Conservation (phyloP, 2,888 invertebrate genomes). For the Drosophila mettleri region DNA sequence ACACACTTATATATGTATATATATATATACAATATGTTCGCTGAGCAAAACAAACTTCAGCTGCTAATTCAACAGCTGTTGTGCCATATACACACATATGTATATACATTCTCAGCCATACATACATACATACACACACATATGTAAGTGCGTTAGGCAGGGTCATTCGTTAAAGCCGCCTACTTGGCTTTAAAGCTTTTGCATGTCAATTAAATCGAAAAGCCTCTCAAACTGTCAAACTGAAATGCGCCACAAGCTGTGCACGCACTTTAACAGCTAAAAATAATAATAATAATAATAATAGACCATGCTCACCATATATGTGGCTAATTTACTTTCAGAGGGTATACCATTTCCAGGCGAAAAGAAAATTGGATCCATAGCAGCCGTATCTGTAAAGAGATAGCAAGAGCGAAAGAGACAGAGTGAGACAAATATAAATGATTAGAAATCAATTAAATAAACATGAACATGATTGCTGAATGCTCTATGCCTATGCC, state of each 20-base stretch:
- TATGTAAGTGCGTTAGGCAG: slow-evolving; percentile 9
- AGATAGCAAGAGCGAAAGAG: slow-evolving; percentile 18
- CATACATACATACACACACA: neutral
- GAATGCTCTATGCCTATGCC: neutral
- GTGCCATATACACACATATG: slow-evolving; percentile 4
- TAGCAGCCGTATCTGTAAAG: slow-evolving; percentile 85
- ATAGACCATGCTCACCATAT: slow-evolving; percentile 88
- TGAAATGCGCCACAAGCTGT: slow-evolving; percentile 19
- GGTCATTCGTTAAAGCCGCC: slow-evolving; percentile 22
- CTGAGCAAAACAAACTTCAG: slow-evolving; percentile 51
- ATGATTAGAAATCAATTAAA: slow-evolving; percentile 78
- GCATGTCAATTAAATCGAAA: slow-evolving; percentile 7
- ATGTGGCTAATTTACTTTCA: slow-evolving; percentile 93
- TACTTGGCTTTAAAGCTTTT: slow-evolving; percentile 15
- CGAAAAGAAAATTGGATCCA: slow-evolving; percentile 92
- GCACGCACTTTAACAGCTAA: neutral
- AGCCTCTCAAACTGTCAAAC: slow-evolving; percentile 28
- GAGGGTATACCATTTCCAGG: slow-evolving; percentile 91
- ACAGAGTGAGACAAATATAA: slow-evolving; percentile 38
- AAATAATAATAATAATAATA: slow-evolving; percentile 2
- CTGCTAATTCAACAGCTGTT: slow-evolving; percentile 38
- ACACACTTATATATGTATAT: too few relatives aligned
- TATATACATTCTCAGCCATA: neutral
- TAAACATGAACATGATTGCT: slow-evolving; percentile 61
- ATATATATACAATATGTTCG: slow-evolving; percentile 27